Evolutionary conservation across 53 echinoderm and acorn worm genomes (phyloP).

Genomic region (Stichopus horrens): DNA sequence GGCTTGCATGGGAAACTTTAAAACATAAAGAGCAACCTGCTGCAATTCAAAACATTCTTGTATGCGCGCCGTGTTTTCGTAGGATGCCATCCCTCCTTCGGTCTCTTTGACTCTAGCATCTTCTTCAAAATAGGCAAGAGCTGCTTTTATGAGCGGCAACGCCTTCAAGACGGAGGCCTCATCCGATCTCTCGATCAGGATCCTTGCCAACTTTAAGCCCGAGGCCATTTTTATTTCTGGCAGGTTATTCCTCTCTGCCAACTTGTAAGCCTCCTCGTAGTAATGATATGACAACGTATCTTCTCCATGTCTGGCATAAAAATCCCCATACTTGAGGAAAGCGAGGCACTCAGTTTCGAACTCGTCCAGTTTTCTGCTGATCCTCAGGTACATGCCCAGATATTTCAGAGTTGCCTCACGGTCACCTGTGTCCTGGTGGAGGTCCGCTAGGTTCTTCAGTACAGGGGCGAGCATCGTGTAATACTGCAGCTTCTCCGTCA

Average conservation of each 20-base stretch:
- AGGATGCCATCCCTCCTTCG: conserved; percentile 2
- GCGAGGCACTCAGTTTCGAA: conserved; percentile 90
- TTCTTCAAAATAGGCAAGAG: conserved; percentile 29
- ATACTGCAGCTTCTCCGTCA: conserved; percentile 73
- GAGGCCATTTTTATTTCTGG: conserved; percentile 49
- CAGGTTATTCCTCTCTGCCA: conserved; percentile 65
- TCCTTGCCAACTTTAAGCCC: conserved; percentile 63
- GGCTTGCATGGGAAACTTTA: conserved; percentile 60
- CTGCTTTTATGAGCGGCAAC: background rate
- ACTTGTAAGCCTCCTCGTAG: conserved; percentile 70
- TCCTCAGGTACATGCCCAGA: conserved; percentile 71
- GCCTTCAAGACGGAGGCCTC: background rate
- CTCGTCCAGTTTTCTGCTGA: conserved; percentile 89
- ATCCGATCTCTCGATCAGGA: conserved; percentile 56
- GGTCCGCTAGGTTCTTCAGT: conserved; percentile 65
- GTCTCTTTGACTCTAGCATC: background rate
- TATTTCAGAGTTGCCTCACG: conserved; percentile 65
- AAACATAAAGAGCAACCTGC: conserved; percentile 71
- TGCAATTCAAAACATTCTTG: conserved; percentile 52
- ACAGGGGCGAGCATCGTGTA: conserved; percentile 70
- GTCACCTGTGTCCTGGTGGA: conserved; percentile 58
- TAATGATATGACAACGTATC: conserved; percentile 70
- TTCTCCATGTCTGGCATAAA: conserved; percentile 56
- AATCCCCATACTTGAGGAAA: conserved; percentile 72
- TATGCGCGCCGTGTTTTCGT: conserved; percentile 37